Evolutionary conservation across 2,888 invertebrate genomes (phyloP).

Genomic region (Heliconius aoede): DNA sequence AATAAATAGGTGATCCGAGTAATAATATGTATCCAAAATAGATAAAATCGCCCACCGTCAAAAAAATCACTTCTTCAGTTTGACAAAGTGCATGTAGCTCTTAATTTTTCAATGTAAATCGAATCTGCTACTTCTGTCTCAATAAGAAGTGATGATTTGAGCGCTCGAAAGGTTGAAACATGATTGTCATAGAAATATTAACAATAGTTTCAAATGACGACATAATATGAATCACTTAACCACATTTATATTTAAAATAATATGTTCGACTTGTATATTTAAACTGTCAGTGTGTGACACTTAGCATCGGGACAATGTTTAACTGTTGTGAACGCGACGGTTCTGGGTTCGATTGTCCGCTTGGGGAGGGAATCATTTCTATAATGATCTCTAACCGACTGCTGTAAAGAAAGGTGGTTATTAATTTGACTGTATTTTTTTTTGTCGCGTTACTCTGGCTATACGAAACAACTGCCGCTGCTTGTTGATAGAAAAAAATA

Average conservation of each 20-base stretch:
- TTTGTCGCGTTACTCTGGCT: too few species aligned
- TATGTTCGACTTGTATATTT: conserved; percentile 7
- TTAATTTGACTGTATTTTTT: too few species aligned
- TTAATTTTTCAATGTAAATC: neutral
- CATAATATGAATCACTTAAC: conserved; percentile 14
- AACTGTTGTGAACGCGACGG: neutral
- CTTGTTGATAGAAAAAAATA: too few species aligned
- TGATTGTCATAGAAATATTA: conserved; percentile 10
- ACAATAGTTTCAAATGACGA: conserved; percentile 14
- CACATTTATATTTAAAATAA: conserved; percentile 14
- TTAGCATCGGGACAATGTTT: neutral
- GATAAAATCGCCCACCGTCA: too few species aligned
- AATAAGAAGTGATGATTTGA: neutral
- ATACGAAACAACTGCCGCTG: too few species aligned
- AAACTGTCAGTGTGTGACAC: neutral
- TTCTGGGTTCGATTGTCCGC: neutral
- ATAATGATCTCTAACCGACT: too few species aligned
- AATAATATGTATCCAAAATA: too few species aligned
- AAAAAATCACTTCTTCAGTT: too few species aligned
- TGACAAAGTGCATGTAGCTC: too few species aligned
- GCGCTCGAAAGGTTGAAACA: neutral
- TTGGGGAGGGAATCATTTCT: too few species aligned
- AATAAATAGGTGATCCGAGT: too few species aligned
- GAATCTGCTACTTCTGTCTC: neutral
- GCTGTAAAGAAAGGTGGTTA: too few species aligned